A percentile compares a stretch with the other conserved stretches of the same genome.
phyloP scores from a whole-genome alignment of 1,140 invertebrate species.

The Halotydeus destructor region DNA sequence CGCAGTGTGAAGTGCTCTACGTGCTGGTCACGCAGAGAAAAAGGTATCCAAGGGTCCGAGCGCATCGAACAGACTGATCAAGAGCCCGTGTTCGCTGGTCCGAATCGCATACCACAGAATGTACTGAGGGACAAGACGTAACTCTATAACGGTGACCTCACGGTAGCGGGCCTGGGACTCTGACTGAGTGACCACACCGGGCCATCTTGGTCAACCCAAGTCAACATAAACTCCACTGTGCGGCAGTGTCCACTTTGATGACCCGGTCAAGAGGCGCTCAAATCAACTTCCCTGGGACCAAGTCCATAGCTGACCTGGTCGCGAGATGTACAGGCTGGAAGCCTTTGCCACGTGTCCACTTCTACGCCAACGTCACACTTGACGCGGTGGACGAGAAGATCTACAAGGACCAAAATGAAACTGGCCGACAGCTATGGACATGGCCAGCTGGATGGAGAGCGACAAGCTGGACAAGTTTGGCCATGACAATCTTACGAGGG shows the following conservation, averaged over 20 bases:
- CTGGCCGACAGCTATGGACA: slow-evolving; percentile 15
- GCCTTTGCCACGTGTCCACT: slow-evolving; percentile 19
- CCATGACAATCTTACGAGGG: slow-evolving; percentile 47
- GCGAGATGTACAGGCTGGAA: slow-evolving; percentile 14
- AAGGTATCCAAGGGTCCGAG: slow-evolving; percentile 19
- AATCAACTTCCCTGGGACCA: slow-evolving; percentile 66
- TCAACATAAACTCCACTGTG: slow-evolving; percentile 85
- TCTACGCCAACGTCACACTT: slow-evolving; percentile 34
- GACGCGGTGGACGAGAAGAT: slow-evolving; percentile 35
- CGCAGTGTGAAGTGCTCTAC: slow-evolving; percentile 25
- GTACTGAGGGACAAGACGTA: slow-evolving; percentile 42
- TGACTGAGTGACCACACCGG: slow-evolving; percentile 58
- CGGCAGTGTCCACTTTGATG: slow-evolving; percentile 95
- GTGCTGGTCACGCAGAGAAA: slow-evolving; percentile 27
- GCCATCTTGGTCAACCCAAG: slow-evolving; percentile 41
- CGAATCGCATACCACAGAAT: slow-evolving; percentile 36
- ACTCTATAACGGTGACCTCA: slow-evolving; percentile 73
- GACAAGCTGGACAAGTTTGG: slow-evolving; percentile 38
- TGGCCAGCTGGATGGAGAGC: slow-evolving; percentile 12
- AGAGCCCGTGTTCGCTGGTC: slow-evolving; percentile 9
- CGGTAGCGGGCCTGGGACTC: slow-evolving; percentile 60
- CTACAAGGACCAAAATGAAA: slow-evolving; percentile 32
- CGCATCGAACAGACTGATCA: slow-evolving; percentile 22
- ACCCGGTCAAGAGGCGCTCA: slow-evolving; percentile 49
- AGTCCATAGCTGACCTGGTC: slow-evolving; percentile 37